Conservation (phyloP, 2,113 vertebrate genomes). For the Scomber colias region DNA sequence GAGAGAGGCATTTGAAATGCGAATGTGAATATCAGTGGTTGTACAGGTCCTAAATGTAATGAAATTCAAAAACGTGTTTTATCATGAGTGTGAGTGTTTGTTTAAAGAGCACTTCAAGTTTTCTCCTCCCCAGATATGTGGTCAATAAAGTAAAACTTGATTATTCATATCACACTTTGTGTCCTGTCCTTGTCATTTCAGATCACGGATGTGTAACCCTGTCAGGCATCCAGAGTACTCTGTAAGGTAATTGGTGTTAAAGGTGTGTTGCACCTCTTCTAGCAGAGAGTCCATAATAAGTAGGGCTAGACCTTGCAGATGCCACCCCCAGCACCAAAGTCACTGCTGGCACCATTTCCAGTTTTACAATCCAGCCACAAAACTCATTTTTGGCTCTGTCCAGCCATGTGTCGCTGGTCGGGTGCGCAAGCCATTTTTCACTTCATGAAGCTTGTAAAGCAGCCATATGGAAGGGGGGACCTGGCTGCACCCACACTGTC, state of each 20-base stretch:
- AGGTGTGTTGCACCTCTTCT: conserved; percentile 41
- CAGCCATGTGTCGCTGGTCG: conserved; percentile 23
- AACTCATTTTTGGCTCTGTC: conserved; percentile 52
- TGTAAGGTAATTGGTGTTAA: conserved; percentile 65
- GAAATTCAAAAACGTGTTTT: background rate
- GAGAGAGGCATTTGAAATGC: conserved; percentile 10
- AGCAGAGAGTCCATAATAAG: conserved; percentile 36
- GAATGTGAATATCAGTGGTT: background rate
- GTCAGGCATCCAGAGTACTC: conserved; percentile 4
- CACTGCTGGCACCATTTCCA: conserved; percentile 39
- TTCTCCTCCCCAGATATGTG: background rate
- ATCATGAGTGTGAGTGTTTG: background rate
- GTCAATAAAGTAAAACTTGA: conserved; percentile 3
- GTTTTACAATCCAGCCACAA: conserved; percentile 42
- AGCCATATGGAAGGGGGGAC: conserved; percentile 58
- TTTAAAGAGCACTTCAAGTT: background rate
- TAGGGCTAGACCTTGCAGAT: conserved; percentile 32
- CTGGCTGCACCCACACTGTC: conserved; percentile 46
- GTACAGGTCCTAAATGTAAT: background rate
- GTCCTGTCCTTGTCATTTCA: conserved; percentile 22
- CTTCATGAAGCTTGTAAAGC: conserved; percentile 57
- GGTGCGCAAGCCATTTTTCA: conserved; percentile 50
- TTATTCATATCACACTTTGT: conserved; percentile 41
- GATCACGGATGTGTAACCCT: conserved; percentile 28
- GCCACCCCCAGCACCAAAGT: conserved; percentile 27